These are phyloP conservation scores for Bubo bubo DNA, from an alignment of 2,113 vertebrate species.

Conservation along the genomic window DNA sequence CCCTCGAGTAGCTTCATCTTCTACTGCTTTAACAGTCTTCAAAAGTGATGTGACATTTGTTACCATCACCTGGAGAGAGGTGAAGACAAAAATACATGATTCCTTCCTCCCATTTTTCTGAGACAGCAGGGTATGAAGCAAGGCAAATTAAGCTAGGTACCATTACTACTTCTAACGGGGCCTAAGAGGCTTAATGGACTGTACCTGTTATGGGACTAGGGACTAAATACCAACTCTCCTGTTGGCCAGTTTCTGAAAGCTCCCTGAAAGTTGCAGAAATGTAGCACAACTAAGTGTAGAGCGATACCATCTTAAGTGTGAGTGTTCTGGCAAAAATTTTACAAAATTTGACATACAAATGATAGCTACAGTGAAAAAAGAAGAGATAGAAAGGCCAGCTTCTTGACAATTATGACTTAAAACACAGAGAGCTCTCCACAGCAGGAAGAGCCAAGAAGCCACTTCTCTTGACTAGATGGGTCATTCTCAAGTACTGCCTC, in stretches of 20 bases:
- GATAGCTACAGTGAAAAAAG: neutral
- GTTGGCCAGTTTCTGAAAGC: neutral
- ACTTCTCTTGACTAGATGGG: neutral
- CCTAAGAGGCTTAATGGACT: neutral
- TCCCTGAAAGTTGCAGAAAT: neutral
- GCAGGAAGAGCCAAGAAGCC: neutral
- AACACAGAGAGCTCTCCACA: neutral
- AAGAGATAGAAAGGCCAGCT: neutral
- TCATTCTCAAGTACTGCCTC: neutral
- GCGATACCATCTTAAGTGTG: neutral
- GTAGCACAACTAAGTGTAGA: neutral
- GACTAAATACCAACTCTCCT: neutral
- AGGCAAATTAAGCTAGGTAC: neutral
- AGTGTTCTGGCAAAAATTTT: neutral
- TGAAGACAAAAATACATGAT: neutral
- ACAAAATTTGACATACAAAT: neutral
- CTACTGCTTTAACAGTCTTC: slow-evolving; percentile 98
- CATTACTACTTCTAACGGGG: neutral
- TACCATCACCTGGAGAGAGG: slow-evolving; percentile 90
- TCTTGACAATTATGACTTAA: neutral
- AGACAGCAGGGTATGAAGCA: neutral
- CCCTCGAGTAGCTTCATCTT: slow-evolving; percentile 97
- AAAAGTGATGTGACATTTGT: slow-evolving; percentile 98
- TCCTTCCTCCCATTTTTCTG: neutral
- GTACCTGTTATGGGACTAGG: neutral